phyloP scores from a whole-genome alignment of 2,888 invertebrate genomes.

The Tetranychus piercei region DNA sequence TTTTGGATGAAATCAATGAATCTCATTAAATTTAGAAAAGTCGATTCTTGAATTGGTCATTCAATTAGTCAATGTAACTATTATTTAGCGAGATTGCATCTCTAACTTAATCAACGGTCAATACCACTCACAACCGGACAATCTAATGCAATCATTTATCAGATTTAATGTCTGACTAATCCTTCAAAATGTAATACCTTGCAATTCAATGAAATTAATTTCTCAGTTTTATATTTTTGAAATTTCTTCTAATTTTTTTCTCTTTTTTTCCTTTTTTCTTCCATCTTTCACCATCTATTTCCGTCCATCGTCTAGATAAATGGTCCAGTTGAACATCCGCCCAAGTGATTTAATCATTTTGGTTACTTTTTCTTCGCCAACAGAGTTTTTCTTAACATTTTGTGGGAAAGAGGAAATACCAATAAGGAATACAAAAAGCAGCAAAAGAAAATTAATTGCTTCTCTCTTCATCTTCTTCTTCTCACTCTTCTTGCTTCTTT shows the following conservation, averaged over 20 bases:
- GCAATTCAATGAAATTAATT: background rate
- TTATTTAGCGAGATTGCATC: no score
- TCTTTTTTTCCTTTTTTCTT: background rate
- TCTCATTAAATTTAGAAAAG: no score
- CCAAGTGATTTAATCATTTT: background rate
- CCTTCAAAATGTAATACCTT: no score
- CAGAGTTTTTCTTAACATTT: background rate
- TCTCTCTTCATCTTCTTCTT: background rate
- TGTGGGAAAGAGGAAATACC: background rate
- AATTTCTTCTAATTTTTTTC: background rate
- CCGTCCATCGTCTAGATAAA: background rate
- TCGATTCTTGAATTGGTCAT: no score
- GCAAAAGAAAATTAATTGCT: background rate
- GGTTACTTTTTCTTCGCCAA: background rate
- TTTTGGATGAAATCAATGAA: no score
- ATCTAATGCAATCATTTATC: no score
- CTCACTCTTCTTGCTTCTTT: background rate
- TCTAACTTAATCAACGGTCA: no score
- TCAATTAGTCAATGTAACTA: no score
- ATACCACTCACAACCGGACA: no score
- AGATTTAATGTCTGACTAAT: no score
- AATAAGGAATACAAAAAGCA: background rate
- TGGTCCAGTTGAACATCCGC: constrained; percentile 1
- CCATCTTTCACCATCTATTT: background rate
- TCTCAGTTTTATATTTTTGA: background rate